Evolutionary conservation across 2,797 vertebrate species (phyloP).

Genomic region (Holocentrus rufus): DNA sequence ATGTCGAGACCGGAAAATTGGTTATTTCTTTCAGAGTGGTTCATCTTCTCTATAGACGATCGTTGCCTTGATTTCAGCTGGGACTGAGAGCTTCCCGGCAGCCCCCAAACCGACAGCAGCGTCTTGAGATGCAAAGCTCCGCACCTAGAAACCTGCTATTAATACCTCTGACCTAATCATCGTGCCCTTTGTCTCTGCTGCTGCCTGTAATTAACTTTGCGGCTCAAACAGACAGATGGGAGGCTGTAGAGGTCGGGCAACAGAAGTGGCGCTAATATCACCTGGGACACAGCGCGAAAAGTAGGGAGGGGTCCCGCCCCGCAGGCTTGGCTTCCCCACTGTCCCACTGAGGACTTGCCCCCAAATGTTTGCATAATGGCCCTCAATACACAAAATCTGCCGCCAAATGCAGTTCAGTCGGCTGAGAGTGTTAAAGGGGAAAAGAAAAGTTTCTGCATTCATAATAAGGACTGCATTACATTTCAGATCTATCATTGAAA

Average conservation of each 20-base stretch:
- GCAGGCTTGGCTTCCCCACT: constrained; percentile 15
- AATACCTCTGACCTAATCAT: constrained; percentile 50
- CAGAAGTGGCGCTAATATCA: constrained; percentile 64
- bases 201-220: constrained; percentile 58
- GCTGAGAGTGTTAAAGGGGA: too few species aligned
- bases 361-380: constrained; percentile 23
- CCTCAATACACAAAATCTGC: constrained; percentile 37
- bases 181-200: constrained; percentile 45
- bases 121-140: not conserved
- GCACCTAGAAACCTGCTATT: constrained; percentile 46
- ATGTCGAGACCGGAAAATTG: too few species aligned
- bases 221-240: constrained; percentile 67
- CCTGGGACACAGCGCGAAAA: constrained; percentile 74
- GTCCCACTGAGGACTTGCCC: not conserved
- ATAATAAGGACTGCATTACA: too few species aligned
- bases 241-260: not conserved
- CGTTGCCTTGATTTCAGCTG: constrained; percentile 28
- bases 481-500: too few species aligned
- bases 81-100: constrained; percentile 8
- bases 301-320: constrained; percentile 53
- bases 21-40: too few species aligned
- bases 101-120: constrained; percentile 12
- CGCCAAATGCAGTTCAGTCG: constrained; percentile 40
- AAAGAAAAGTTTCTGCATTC: too few species aligned
- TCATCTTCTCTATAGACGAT: accelerated